Evolutionary conservation across 1,140 invertebrate genomes (phyloP), one percentile per base, ranked within the genome.

Genomic region (Orius laevigatus): DNA sequence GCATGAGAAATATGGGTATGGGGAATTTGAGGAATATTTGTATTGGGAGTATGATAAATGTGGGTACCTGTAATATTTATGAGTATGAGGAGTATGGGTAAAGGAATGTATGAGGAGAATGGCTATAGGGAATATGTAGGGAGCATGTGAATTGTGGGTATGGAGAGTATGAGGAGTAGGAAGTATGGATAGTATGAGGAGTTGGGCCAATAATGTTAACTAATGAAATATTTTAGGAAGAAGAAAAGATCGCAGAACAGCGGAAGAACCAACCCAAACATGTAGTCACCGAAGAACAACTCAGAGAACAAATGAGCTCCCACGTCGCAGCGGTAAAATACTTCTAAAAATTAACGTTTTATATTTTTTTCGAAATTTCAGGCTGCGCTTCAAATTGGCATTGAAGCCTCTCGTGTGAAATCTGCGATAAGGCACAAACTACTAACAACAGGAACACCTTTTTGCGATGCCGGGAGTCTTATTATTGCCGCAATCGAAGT

Each of bases 401-500:
- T 85, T 15, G 74, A 80, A 56, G 68, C 73, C 1, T 74, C 72
- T n/a, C 62, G 75, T 42, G 71, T 85, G 2, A 74, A 76, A 53
- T 66, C 67, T 51, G 77, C 77, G 1, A 64, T 83, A 4, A 66
- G 68, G 35, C 63, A 68, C 39, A 67, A 72, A 58, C 56, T 80
- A 41, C 68, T 72, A 33, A 57, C 67, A 48, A 71, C 70, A 18
- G 75, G 77, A 14, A 50, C 61, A 43, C 70, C 69, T 4, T 84
- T 77, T 59, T 63, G 62, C 9, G 70, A 72, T 19, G 64, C 75
- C 1, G 77, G 82, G 56, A 70, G 77, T 34, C 62, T 83, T 9
- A 73, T 84, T 40, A 73, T 79, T 58, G 78, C 80, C 10, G 73
- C 78, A 6, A 57, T 80, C 31, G 71, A 73, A 58, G 66, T 73